Evolutionary conservation across 2,888 invertebrate species (phyloP).

Genomic region (Polylopha cassiicola): DNA sequence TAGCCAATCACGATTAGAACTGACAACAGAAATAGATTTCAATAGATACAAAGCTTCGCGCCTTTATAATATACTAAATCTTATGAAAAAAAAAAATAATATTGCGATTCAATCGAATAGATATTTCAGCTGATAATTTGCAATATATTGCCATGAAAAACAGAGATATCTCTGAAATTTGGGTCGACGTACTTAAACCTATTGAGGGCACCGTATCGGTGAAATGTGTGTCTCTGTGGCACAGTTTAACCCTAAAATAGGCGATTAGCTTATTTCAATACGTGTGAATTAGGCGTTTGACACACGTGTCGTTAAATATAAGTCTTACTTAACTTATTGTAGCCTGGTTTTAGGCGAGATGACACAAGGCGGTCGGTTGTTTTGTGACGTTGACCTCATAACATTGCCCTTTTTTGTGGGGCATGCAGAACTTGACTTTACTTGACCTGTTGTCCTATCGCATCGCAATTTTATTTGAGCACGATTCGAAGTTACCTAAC

Average conservation of each 20-base stretch:
- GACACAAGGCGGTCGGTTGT: conserved; percentile 6
- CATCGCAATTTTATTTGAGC: too few species aligned
- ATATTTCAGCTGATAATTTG: not conserved
- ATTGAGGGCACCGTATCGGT: conserved; percentile 39
- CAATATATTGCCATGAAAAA: too few species aligned
- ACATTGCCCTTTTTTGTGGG: conserved; percentile 17
- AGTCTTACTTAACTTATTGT: not conserved
- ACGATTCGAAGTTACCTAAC: too few species aligned
- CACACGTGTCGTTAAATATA: conserved; percentile 15
- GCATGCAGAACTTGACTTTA: conserved; percentile 8
- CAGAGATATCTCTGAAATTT: conserved; percentile 58
- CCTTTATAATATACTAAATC: too few species aligned
- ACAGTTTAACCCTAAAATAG: conserved; percentile 22
- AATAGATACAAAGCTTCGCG: too few species aligned
- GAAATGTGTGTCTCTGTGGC: conserved; percentile 46
- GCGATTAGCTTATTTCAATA: conserved; percentile 5
- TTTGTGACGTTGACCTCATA: conserved; percentile 20
- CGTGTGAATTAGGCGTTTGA: conserved; percentile 6
- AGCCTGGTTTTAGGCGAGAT: conserved; percentile 1
- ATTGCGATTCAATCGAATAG: conserved; percentile 7
- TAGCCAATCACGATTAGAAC: too few species aligned
- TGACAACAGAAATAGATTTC: too few species aligned
- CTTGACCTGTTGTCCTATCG: not conserved
- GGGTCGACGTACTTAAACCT: conserved; percentile 53
- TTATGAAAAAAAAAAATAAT: too few species aligned